These are phyloP conservation scores for Carassius auratus DNA, from an alignment of 2,113 vertebrate species.

Conservation along the genomic window DNA sequence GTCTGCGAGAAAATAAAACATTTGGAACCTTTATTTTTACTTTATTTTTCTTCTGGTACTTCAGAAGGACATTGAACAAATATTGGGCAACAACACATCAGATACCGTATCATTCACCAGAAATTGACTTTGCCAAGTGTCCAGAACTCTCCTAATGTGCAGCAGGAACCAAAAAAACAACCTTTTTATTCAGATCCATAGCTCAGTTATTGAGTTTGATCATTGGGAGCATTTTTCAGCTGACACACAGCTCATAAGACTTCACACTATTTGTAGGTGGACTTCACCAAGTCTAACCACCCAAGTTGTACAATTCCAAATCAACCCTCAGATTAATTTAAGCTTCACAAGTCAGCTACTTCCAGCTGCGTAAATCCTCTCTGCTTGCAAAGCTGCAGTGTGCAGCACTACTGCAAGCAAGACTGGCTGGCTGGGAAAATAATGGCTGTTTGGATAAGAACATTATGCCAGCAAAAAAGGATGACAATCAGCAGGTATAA, in stretches of 20 bases:
- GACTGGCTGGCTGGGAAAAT: background rate
- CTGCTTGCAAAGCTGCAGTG: conserved; percentile 32
- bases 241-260: conserved; percentile 57
- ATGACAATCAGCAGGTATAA: background rate
- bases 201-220: background rate
- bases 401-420: background rate
- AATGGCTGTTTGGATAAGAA: background rate
- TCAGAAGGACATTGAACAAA: conserved; percentile 21
- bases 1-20: background rate
- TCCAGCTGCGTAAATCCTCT: conserved; percentile 63
- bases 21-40: background rate
- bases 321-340: conserved; percentile 77
- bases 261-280: conserved; percentile 63
- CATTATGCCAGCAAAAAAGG: background rate
- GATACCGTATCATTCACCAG: background rate
- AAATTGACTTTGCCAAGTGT: background rate
- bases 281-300: conserved; percentile 66
- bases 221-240: background rate
- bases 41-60: background rate
- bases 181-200: conserved; percentile 2
- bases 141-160: background rate
- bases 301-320: conserved; percentile 78
- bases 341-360: conserved; percentile 76
- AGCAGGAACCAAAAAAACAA: conserved; percentile 23
- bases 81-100: conserved; percentile 12